A percentile compares a stretch with the other conserved stretches of the same genome.
Evolutionary conservation across 2,113 vertebrate genomes (phyloP).

Genomic region (Brachirus orientalis): DNA sequence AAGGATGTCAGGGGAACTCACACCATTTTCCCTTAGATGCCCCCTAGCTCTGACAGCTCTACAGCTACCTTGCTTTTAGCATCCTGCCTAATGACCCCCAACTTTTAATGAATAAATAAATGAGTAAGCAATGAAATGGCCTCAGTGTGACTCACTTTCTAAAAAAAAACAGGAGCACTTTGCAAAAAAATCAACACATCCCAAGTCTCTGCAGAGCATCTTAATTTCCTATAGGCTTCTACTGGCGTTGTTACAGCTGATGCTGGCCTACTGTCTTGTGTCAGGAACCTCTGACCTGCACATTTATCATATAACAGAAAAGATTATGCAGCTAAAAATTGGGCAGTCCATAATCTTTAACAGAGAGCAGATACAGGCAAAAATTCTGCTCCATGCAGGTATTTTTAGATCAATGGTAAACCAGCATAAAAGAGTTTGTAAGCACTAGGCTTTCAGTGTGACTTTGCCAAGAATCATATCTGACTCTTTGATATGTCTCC

Average conservation of each 20-base stretch:
- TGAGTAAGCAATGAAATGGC: background rate
- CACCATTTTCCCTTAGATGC: background rate
- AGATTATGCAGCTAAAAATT: conserved; percentile 9
- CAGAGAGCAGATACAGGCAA: conserved; percentile 7
- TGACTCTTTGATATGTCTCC: background rate
- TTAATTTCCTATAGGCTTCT: conserved; percentile 27
- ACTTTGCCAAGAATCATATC: conserved; percentile 5
- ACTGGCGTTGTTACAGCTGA: too few species aligned
- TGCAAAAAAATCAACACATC: background rate
- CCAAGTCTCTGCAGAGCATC: conserved; percentile 5
- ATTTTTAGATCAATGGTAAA: conserved; percentile 5
- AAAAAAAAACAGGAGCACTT: background rate
- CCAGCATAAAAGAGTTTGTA: background rate
- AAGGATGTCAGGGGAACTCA: background rate
- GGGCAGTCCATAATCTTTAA: background rate
- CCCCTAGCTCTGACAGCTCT: background rate
- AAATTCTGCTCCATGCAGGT: conserved; percentile 1
- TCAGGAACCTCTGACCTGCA: conserved; percentile 21
- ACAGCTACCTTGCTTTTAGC: background rate
- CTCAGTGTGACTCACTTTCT: conserved; percentile 23
- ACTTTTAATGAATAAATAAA: conserved; percentile 15
- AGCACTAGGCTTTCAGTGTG: background rate
- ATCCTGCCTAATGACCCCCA: conserved; percentile 15
- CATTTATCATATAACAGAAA: conserved; percentile 29
- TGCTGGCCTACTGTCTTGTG: conserved; percentile 1